phyloP scores from a whole-genome alignment of 1,140 invertebrate genomes.

The Brachionus paranguensis region DNA sequence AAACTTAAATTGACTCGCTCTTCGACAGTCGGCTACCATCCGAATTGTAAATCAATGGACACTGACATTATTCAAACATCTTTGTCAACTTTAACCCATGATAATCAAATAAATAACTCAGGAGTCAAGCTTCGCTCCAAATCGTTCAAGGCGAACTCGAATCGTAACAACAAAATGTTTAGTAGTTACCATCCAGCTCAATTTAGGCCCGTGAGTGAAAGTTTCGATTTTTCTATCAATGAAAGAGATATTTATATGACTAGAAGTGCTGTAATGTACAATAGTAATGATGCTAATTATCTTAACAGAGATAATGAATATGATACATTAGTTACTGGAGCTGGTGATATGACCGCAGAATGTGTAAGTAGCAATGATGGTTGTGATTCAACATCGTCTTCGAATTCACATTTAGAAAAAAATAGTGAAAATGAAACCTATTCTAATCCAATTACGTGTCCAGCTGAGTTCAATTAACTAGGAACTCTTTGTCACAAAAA shows the following conservation, averaged over 20 bases:
- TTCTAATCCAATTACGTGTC: background rate
- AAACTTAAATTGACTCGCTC: background rate
- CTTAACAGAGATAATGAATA: background rate
- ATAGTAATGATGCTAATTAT: background rate
- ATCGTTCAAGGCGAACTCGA: background rate
- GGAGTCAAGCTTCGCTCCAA: background rate
- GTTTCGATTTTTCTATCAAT: slow-evolving; percentile 5
- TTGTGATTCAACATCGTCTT: slow-evolving; percentile 19
- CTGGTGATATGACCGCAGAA: background rate
- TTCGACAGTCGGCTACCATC: background rate
- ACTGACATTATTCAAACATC: background rate
- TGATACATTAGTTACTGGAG: background rate
- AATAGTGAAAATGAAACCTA: background rate
- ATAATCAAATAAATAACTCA: background rate
- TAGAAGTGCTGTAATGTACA: slow-evolving; percentile 18
- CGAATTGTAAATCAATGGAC: background rate
- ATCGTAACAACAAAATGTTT: background rate
- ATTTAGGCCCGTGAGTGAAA: slow-evolving; percentile 27
- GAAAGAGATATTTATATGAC: slow-evolving; percentile 24
- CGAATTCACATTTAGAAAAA: slow-evolving; percentile 23
- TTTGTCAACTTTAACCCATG: background rate
- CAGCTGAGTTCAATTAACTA: background rate
- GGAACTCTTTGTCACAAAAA: background rate
- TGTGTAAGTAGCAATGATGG: slow-evolving; percentile 10
- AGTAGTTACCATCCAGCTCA: slow-evolving; percentile 13